Conservation (phyloP, 2,113 vertebrate genomes). For the Bubalus kerabau region DNA sequence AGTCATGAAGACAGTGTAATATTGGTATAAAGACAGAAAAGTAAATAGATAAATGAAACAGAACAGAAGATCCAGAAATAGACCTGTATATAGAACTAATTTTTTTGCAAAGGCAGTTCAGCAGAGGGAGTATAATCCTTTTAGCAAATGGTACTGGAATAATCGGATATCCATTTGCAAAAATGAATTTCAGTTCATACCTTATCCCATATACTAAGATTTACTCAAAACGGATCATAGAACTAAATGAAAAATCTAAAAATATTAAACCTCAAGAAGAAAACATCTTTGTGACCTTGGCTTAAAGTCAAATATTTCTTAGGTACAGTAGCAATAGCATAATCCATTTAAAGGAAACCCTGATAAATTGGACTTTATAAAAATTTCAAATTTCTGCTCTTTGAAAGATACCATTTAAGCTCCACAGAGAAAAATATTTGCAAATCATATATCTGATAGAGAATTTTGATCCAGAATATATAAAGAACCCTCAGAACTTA, state of each 20-base stretch:
- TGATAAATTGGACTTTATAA: neutral
- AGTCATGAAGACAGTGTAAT: neutral
- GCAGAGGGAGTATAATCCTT: neutral
- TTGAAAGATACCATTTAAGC: neutral
- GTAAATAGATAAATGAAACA: neutral
- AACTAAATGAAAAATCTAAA: neutral
- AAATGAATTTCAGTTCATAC: neutral
- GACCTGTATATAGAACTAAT: neutral
- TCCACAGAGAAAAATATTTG: neutral
- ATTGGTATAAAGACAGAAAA: neutral
- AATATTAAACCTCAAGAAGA: neutral
- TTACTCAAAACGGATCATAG: neutral
- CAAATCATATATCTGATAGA: neutral
- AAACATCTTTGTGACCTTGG: neutral
- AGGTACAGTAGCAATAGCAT: neutral
- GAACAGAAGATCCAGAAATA: constrained; percentile 27
- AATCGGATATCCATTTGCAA: neutral
- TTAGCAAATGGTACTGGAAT: neutral
- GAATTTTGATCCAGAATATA: neutral
- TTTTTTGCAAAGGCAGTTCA: neutral
- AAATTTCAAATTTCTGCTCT: neutral
- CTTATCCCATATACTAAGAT: neutral
- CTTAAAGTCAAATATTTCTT: neutral
- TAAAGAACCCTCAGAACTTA: neutral
- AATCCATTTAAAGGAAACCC: neutral